Conservation (phyloP, 1,140 invertebrate species). For the Drosophila sulfurigaster region DNA sequence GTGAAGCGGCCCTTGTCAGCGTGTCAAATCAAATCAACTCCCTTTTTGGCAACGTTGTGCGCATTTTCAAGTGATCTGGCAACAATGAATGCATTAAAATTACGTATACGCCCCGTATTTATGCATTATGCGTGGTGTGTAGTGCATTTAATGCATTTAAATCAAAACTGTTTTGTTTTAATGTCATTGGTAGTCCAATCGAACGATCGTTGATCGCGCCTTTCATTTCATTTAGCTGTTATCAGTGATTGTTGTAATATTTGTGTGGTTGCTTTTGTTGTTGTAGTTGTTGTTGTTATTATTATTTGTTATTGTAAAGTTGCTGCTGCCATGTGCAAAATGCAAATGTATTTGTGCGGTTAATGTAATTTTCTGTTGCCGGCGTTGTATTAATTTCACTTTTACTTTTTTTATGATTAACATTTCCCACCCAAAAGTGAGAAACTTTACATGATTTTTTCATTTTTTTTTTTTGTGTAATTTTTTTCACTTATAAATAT, state of each 20-base stretch:
- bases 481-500: conserved; percentile 56
- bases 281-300: conserved; percentile 9
- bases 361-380: conserved; percentile 59
- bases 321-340: conserved; percentile 67
- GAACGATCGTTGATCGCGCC: conserved; percentile 35
- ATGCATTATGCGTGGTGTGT: background rate
- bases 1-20: conserved; percentile 36
- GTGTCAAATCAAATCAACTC: conserved; percentile 60
- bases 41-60: conserved; percentile 15
- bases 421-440: conserved; percentile 81
- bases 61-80: conserved; percentile 28
- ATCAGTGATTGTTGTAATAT: conserved; percentile 56
- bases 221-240: conserved; percentile 45
- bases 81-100: conserved; percentile 57
- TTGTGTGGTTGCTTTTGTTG: conserved; percentile 15
- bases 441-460: conserved; percentile 72
- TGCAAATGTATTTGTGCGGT: conserved; percentile 68
- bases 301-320: conserved; percentile 24
- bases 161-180: conserved; percentile 15
- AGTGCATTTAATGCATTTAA: conserved; percentile 50
- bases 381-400: conserved; percentile 75
- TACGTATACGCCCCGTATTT: conserved; percentile 24
- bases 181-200: conserved; percentile 65
- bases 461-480: background rate
- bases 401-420: conserved; percentile 79